Conservation (phyloP, 2,797 vertebrate genomes). For the Enoplosus armatus region DNA sequence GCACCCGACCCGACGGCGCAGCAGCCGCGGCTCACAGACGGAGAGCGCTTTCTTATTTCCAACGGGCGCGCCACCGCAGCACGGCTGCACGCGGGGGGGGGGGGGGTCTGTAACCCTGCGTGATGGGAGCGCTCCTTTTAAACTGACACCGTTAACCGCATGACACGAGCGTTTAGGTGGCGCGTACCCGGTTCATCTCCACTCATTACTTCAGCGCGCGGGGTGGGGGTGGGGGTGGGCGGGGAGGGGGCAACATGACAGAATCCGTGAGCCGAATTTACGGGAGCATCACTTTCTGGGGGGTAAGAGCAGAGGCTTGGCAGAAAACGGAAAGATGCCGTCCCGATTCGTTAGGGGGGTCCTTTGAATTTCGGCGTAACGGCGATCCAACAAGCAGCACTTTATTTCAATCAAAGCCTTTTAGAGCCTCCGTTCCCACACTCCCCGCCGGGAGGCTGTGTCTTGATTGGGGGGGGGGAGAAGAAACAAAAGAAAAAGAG, state of each 20-base stretch:
- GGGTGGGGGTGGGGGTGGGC: no score
- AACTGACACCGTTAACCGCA: conserved; percentile 78
- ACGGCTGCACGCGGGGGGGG: conserved; percentile 68
- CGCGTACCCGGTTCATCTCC: conserved; percentile 30
- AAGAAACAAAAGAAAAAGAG: no score
- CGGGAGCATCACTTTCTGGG: not conserved
- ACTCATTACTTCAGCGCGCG: not conserved
- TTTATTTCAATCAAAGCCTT: not conserved
- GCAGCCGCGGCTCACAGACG: conserved; percentile 49
- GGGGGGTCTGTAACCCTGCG: conserved; percentile 66
- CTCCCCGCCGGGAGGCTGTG: no score
- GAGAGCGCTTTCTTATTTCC: conserved; percentile 62
- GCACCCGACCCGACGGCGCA: conserved; percentile 41
- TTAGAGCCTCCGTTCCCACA: not conserved
- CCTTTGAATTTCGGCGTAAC: not conserved
- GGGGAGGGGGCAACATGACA: not conserved
- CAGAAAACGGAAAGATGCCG: not conserved
- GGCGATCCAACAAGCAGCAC: not conserved
- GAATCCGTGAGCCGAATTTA: not conserved
- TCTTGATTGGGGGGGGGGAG: no score
- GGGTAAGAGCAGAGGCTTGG: not conserved
- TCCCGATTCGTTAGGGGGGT: not conserved
- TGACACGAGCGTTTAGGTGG: conserved; percentile 61
- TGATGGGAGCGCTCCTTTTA: conserved; percentile 71
- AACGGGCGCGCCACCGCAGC: conserved; percentile 60